Conservation (phyloP, 2,113 vertebrate genomes). For the Haemorhous mexicanus region DNA sequence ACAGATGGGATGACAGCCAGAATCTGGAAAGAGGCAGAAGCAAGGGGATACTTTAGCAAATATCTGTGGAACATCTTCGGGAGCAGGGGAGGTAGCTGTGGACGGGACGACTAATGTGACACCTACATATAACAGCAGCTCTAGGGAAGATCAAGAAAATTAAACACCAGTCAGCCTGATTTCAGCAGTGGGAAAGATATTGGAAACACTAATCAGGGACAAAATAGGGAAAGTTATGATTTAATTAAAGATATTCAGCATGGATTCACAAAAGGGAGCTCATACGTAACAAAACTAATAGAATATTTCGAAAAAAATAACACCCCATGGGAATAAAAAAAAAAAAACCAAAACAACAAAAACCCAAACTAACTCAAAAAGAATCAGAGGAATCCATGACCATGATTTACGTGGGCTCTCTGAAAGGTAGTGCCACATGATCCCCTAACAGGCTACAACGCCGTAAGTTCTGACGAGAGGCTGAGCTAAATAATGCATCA, state of each 20-base stretch:
- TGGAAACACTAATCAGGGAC: conserved; percentile 77
- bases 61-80: neutral
- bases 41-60: neutral
- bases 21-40: neutral
- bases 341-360: neutral
- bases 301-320: conserved; percentile 69
- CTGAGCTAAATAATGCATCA: conserved; percentile 31
- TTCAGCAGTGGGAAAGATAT: conserved; percentile 72
- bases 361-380: conserved; percentile 13
- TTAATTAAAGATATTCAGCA: conserved; percentile 84
- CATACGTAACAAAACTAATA: conserved; percentile 77
- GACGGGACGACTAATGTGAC: conserved; percentile 40
- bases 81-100: neutral
- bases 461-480: conserved; percentile 4
- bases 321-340: neutral
- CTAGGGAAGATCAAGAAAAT: conserved; percentile 71
- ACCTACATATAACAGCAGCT: conserved; percentile 64
- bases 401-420: conserved; percentile 57
- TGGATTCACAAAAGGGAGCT: conserved; percentile 80
- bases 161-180: conserved; percentile 72
- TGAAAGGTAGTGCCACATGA: conserved; percentile 34
- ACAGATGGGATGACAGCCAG: neutral
- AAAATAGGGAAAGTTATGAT: conserved; percentile 80
- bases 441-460: conserved; percentile 30
- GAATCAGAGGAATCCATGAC: conserved; percentile 55